Conservation (phyloP, 2,888 invertebrate species). For the Graphium colonna region DNA sequence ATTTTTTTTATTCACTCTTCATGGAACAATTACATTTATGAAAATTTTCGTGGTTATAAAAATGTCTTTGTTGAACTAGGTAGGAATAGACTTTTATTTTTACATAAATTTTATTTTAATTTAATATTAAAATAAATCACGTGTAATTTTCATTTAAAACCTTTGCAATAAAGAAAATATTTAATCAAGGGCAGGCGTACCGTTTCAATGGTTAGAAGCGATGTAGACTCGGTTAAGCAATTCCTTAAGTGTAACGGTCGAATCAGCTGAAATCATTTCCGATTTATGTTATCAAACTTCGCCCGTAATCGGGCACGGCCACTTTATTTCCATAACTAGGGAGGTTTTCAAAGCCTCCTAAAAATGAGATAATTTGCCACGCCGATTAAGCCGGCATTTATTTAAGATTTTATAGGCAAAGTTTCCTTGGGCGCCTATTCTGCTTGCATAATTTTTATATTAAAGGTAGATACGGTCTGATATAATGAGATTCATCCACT, state of each 20-base stretch:
- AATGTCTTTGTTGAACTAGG: too few relatives aligned
- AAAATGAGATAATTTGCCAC: slow-evolving; percentile 63
- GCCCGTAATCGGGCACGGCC: slow-evolving; percentile 33
- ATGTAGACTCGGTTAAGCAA: slow-evolving; percentile 18
- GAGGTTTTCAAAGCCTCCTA: slow-evolving; percentile 32
- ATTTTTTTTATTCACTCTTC: too few relatives aligned
- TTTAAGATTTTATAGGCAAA: slow-evolving; percentile 53
- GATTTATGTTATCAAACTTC: slow-evolving; percentile 29
- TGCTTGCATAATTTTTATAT: slow-evolving; percentile 53
- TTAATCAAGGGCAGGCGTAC: slow-evolving; percentile 7
- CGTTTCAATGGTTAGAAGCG: too few relatives aligned
- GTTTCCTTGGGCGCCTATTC: slow-evolving; percentile 41
- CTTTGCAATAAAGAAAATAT: slow-evolving; percentile 7
- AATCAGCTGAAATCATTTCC: slow-evolving; percentile 29
- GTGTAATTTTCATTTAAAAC: too few relatives aligned
- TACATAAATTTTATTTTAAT: too few relatives aligned
- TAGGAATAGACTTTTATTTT: too few relatives aligned
- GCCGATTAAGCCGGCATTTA: slow-evolving; percentile 53
- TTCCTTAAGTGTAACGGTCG: slow-evolving; percentile 24
- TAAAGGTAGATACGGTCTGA: slow-evolving; percentile 34
- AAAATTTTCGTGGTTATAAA: too few relatives aligned
- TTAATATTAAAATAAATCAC: too few relatives aligned
- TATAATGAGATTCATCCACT: slow-evolving; percentile 25
- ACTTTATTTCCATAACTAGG: slow-evolving; percentile 44
- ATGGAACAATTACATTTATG: too few relatives aligned